These are phyloP conservation scores for Chloebia gouldiae DNA, from an alignment of 2,113 vertebrate genomes.

Conservation along the genomic window DNA sequence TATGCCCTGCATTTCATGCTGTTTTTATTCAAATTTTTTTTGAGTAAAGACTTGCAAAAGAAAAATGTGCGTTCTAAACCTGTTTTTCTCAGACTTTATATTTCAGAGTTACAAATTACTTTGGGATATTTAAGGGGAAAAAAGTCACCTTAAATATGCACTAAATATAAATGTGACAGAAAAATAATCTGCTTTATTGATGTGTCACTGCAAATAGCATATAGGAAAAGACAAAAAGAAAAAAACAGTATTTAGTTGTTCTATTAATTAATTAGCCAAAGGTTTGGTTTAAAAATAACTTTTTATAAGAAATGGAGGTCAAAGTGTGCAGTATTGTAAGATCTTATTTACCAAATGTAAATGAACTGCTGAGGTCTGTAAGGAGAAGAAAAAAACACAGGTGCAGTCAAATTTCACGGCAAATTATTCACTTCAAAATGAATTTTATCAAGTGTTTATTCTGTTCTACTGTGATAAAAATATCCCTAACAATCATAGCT, in stretches of 20 bases:
- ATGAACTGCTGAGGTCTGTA: not conserved
- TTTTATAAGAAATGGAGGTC: not conserved
- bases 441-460: not conserved
- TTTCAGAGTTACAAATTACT: not conserved
- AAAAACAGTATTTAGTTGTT: not conserved
- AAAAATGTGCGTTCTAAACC: fast-evolving
- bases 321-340: not conserved
- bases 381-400: not conserved
- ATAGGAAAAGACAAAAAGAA: not conserved
- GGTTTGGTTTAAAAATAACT: not conserved
- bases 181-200: not conserved
- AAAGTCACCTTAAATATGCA: not conserved
- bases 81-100: not conserved
- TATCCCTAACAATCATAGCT: not conserved
- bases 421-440: not conserved
- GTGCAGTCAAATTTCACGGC: not conserved
- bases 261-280: not conserved
- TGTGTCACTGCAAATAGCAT: not conserved
- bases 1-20: not conserved
- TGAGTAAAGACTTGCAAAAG: not conserved
- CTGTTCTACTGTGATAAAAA: not conserved
- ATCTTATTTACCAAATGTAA: not conserved
- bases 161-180: not conserved
- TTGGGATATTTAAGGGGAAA: not conserved
- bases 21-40: not conserved